Evolutionary conservation across 2,797 vertebrate species (phyloP).

Genomic region (Taenioides sp.): DNA sequence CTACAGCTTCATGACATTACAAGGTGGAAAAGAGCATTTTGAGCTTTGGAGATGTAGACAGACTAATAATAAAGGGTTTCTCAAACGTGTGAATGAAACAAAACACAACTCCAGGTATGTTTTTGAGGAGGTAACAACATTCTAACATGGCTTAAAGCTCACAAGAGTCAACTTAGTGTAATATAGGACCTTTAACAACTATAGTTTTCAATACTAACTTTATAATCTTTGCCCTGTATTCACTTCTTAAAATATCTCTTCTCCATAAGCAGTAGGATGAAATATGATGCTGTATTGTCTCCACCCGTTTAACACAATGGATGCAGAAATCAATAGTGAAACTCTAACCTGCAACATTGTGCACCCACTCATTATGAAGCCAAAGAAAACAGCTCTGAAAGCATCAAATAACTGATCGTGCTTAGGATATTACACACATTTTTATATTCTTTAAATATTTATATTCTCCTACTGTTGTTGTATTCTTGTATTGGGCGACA

Average conservation of each 20-base stretch:
- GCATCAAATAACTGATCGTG: background rate
- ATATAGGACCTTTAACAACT: background rate
- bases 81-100: too few species aligned
- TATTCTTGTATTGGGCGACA: too few species aligned
- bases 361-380: background rate
- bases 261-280: background rate
- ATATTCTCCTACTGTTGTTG: too few species aligned
- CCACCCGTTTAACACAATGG: slow-evolving; percentile 6
- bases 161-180: too few species aligned
- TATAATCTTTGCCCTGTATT: background rate
- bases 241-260: background rate
- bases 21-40: too few species aligned
- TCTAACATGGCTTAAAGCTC: too few species aligned
- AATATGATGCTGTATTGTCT: slow-evolving; percentile 3
- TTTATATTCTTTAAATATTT: too few species aligned
- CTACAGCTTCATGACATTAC: too few species aligned
- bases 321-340: slow-evolving; percentile 14
- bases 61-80: too few species aligned
- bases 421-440: background rate
- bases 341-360: slow-evolving; percentile 2
- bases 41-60: too few species aligned
- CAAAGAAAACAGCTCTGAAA: background rate
- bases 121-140: too few species aligned
- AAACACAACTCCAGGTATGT: too few species aligned
- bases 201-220: background rate